Evolutionary conservation across 2,113 vertebrate genomes (phyloP).

Genomic region (Salvelinus sp.): DNA sequence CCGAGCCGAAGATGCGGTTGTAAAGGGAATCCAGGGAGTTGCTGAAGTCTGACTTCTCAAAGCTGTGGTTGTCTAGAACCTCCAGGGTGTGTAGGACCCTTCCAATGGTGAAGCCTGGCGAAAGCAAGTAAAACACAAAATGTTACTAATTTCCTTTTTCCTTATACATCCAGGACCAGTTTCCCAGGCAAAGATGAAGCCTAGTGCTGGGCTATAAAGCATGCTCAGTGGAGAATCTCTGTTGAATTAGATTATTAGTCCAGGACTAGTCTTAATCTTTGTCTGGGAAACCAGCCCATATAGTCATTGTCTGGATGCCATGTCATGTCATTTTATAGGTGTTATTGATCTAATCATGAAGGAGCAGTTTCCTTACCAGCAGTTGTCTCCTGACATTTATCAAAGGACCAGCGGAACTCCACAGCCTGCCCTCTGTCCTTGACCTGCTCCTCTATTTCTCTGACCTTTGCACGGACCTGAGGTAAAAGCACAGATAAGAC

Average conservation of each 20-base stretch:
- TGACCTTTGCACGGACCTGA: conserved; percentile 91
- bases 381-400: conserved; percentile 98
- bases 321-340: no score
- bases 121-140: neutral
- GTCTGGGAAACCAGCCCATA: no score
- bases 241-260: no score
- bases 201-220: no score
- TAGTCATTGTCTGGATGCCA: neutral
- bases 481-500: no score
- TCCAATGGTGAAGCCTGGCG: conserved; percentile 93
- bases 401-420: conserved; percentile 98
- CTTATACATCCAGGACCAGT: no score
- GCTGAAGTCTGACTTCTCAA: conserved; percentile 98
- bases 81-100: conserved; percentile 96
- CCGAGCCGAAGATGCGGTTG: conserved; percentile 96
- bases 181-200: neutral
- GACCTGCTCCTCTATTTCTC: conserved; percentile 97
- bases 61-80: conserved; percentile 97
- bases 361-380: conserved; percentile 78
- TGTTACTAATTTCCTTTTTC: neutral
- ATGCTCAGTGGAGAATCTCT: no score
- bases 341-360: no score
- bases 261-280: no score
- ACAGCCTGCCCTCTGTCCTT: conserved; percentile 96
- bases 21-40: conserved; percentile 97